Evolutionary conservation across 2,888 invertebrate genomes (phyloP), one percentile per base, ranked within the genome.

Genomic region (Parochlus steinenii): DNA sequence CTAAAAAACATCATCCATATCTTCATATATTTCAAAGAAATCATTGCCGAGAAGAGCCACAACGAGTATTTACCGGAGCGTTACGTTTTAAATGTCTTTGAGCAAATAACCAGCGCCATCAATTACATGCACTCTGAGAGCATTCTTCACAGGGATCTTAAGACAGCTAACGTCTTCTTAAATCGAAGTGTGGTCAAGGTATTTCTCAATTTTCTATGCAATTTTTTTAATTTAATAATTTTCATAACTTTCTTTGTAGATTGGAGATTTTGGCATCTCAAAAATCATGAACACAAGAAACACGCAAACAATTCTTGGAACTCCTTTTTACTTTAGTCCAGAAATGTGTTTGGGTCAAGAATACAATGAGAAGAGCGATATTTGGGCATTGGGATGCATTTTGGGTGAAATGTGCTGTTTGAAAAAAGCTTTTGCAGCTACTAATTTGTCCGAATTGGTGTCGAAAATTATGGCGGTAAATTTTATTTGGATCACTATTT

Each of bases 341-440:
- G 34, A 34, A 28, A 34, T 34, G 76, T 79, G 78, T 51, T 76
- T 77, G 55, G 78, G 78, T 4, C 73, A 74, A 47, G 66, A 73
- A 30, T 80, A 80, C 49, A 72, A 77, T 50, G 70, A 74, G 47
- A 79, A 80, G 52, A 75, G 76, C 22, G 80, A 80, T 49, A 71
- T 80, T 42, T 81, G 80, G 80, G 76, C 80, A 1, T 52, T 79
- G 37, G 77, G 78, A 10, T 81, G 80, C 51, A 74, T 80, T 45
- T 55, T 81, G 26, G 78, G 79, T 47, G 80, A 80, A 55, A 71
- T 80, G 64, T 69, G 72, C 15, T 71, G 74, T 46, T 56, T 77
- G 15, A 69, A 71, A 47, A 75, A 72, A 52, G 71, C 78, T 2
- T 79, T 79, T 54, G 74, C 77, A 42, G 78, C 75, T 1, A 65